Evolutionary conservation across 2,888 invertebrate genomes (phyloP).

Genomic region (Strigamia crassipes): DNA sequence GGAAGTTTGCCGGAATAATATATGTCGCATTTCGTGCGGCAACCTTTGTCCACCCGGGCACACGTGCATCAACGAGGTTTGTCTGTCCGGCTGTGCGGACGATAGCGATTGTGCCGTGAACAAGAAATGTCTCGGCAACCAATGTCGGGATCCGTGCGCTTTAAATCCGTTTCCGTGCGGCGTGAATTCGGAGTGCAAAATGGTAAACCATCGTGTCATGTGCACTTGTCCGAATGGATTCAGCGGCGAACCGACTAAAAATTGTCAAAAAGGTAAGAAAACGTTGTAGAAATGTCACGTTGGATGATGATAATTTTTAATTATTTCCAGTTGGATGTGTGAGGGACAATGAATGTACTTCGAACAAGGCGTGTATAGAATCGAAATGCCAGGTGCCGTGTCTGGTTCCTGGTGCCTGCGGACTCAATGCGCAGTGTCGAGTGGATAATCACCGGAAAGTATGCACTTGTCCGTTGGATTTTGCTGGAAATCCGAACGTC

Average conservation of each 20-base stretch:
- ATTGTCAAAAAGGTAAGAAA: conserved; percentile 50
- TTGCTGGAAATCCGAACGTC: conserved; percentile 53
- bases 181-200: conserved; percentile 76
- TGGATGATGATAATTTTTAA: background rate
- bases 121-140: conserved; percentile 60
- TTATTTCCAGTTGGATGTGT: conserved; percentile 45
- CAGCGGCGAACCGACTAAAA: conserved; percentile 68
- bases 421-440: conserved; percentile 72
- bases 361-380: conserved; percentile 78
- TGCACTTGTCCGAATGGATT: conserved; percentile 87
- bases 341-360: conserved; percentile 53
- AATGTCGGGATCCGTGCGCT: conserved; percentile 66
- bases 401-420: conserved; percentile 63
- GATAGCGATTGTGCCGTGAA: conserved; percentile 51
- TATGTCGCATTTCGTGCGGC: conserved; percentile 63
- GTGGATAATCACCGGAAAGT: conserved; percentile 77
- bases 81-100: conserved; percentile 50
- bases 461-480: conserved; percentile 73
- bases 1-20: conserved; percentile 67
- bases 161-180: conserved; percentile 68
- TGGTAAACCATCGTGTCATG: conserved; percentile 73
- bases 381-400: conserved; percentile 69
- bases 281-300: background rate
- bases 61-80: conserved; percentile 64
- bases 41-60: conserved; percentile 66